Percentiles rank a stretch among this genome's conserved stretches.
phyloP scores from a whole-genome alignment of 2,113 vertebrate species.

The Taurulus bubalis region DNA sequence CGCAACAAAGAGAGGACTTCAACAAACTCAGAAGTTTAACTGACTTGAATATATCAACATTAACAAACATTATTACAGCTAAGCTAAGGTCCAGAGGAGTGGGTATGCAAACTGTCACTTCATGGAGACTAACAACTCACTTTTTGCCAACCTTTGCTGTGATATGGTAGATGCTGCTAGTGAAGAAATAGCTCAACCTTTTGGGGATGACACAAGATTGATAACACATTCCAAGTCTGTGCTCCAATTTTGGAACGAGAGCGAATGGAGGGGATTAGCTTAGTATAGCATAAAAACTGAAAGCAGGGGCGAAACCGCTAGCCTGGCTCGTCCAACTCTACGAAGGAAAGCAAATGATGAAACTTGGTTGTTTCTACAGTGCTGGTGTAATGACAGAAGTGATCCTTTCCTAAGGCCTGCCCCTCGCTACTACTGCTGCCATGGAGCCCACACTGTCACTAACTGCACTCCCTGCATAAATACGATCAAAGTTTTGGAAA shows the following conservation, averaged over 20 bases:
- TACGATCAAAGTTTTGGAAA: too few species aligned
- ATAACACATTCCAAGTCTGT: not conserved
- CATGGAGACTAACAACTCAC: not conserved
- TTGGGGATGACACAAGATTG: not conserved
- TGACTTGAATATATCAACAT: not conserved
- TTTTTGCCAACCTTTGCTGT: not conserved
- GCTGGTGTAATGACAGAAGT: not conserved
- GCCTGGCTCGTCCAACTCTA: not conserved
- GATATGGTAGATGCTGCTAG: not conserved
- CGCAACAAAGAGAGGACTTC: not conserved
- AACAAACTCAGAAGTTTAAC: not conserved
- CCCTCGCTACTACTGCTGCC: not conserved
- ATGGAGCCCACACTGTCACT: too few species aligned
- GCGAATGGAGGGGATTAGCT: not conserved
- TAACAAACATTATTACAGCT: not conserved
- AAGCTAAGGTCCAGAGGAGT: not conserved
- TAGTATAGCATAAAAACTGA: not conserved
- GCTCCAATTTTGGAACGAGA: not conserved
- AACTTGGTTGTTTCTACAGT: not conserved
- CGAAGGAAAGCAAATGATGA: not conserved
- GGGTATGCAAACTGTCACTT: not conserved
- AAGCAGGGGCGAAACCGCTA: not conserved
- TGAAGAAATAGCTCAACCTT: not conserved
- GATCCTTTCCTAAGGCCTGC: not conserved
- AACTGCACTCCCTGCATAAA: too few species aligned